Evolutionary conservation across 2,113 vertebrate species (phyloP).

Genomic region (Phalacrocorax brasilianus): DNA sequence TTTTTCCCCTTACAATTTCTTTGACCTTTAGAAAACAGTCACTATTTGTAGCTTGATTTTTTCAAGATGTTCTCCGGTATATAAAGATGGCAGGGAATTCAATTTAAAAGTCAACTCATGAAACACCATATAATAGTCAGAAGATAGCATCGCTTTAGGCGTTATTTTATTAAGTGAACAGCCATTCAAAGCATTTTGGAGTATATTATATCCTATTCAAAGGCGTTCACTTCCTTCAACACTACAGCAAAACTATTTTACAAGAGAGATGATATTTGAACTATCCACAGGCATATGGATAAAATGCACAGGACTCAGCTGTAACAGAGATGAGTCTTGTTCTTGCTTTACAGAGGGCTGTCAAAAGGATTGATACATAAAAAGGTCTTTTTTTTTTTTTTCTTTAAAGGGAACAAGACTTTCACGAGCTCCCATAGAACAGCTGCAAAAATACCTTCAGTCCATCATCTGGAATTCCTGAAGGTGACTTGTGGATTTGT

Average conservation of each 20-base stretch:
- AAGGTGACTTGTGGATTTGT: constrained; percentile 65
- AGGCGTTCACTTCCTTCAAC: constrained; percentile 3
- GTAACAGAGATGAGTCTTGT: not conserved
- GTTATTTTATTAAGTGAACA: constrained; percentile 26
- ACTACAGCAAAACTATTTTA: constrained; percentile 43
- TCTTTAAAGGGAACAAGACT: constrained; percentile 2
- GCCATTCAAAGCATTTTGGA: constrained; percentile 42
- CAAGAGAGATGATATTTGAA: constrained; percentile 57
- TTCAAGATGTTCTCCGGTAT: constrained; percentile 48
- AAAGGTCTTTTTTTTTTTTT: not conserved
- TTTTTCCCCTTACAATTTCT: not conserved
- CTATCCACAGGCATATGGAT: not conserved
- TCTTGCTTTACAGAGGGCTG: not conserved
- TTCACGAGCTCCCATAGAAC: constrained; percentile 56
- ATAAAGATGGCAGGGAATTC: constrained; percentile 46
- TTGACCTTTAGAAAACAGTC: constrained; percentile 55
- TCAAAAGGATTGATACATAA: not conserved
- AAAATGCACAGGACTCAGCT: not conserved
- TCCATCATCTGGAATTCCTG: constrained; percentile 65
- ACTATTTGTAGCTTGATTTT: constrained; percentile 54
- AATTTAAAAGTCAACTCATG: constrained; percentile 51
- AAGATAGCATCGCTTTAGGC: constrained; percentile 39
- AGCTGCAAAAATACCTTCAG: constrained; percentile 73
- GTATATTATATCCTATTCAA: not conserved
- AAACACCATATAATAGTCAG: constrained; percentile 40